phyloP scores from a whole-genome alignment of 2,797 vertebrate genomes.

The Sebastes paucispinis region DNA sequence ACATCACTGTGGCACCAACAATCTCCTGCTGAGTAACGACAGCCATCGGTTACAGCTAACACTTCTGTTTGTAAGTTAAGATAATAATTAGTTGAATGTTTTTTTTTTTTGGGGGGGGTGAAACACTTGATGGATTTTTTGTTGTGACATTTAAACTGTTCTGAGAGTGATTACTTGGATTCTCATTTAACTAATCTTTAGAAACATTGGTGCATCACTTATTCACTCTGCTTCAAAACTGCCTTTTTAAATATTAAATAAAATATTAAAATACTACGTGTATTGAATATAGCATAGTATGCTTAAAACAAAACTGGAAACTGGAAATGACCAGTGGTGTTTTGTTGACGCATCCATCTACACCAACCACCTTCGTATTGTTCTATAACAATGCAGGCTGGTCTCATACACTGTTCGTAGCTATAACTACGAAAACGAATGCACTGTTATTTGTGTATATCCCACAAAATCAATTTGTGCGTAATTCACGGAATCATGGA shows the following conservation, averaged over 20 bases:
- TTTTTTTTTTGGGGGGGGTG: not conserved
- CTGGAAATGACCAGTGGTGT: not conserved
- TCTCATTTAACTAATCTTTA: not conserved
- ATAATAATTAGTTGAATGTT: slow-evolving; percentile 23
- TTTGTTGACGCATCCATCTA: not conserved
- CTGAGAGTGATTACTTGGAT: not conserved
- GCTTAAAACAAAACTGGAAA: not conserved
- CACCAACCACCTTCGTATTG: not conserved
- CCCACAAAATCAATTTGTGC: no score
- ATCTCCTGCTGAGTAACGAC: slow-evolving; percentile 43
- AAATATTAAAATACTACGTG: not conserved
- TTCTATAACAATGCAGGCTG: not conserved
- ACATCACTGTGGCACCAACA: slow-evolving; percentile 22
- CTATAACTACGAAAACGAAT: no score
- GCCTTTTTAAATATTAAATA: not conserved
- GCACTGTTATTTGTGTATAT: no score
- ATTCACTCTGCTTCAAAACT: not conserved
- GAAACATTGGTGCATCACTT: not conserved
- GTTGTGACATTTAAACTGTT: not conserved
- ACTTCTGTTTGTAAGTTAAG: slow-evolving; percentile 1
- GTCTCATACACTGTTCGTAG: no score
- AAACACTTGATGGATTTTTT: not conserved
- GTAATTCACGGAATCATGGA: no score
- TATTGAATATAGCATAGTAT: not conserved
- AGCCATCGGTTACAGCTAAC: slow-evolving; percentile 6